phyloP scores from a whole-genome alignment of 2,797 vertebrate genomes.

The Galaxias olidus region DNA sequence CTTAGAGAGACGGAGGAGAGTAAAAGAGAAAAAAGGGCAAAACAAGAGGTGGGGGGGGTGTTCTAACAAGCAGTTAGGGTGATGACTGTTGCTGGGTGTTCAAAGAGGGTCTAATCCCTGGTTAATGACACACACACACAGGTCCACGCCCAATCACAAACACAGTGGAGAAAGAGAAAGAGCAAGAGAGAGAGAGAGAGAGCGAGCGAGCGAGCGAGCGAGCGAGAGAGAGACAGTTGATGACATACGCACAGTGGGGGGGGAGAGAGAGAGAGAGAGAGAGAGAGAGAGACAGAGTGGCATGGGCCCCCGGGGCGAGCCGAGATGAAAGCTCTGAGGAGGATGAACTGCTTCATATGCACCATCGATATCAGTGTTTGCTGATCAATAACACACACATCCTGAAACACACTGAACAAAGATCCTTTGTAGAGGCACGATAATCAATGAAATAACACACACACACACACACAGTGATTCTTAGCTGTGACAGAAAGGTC shows the following conservation, averaged over 20 bases:
- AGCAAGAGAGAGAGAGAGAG: background rate
- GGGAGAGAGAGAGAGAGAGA: background rate
- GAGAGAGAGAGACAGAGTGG: background rate
- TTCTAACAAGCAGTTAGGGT: no score
- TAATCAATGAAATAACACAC: background rate
- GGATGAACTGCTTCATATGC: constrained; percentile 17
- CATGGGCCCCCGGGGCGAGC: background rate
- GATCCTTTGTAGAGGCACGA: background rate
- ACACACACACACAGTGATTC: background rate
- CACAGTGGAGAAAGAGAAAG: constrained; percentile 8
- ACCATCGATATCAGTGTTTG: constrained; percentile 44
- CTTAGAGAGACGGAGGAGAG: constrained; percentile 11
- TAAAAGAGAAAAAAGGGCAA: constrained; percentile 1
- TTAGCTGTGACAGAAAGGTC: no score
- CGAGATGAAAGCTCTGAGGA: constrained; percentile 14
- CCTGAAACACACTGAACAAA: constrained; percentile 1
- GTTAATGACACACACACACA: no score
- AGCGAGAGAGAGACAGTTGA: constrained; percentile 5
- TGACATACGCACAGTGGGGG: constrained; percentile 20
- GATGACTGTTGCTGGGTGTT: no score
- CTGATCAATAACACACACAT: constrained; percentile 38
- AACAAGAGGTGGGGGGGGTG: no score
- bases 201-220: background rate
- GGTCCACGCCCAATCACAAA: background rate
- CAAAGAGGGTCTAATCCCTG: no score